Percentiles rank a stretch among this genome's conserved stretches.
Conservation (phyloP, 2,888 invertebrate genomes). For the Anodontia alba region DNA sequence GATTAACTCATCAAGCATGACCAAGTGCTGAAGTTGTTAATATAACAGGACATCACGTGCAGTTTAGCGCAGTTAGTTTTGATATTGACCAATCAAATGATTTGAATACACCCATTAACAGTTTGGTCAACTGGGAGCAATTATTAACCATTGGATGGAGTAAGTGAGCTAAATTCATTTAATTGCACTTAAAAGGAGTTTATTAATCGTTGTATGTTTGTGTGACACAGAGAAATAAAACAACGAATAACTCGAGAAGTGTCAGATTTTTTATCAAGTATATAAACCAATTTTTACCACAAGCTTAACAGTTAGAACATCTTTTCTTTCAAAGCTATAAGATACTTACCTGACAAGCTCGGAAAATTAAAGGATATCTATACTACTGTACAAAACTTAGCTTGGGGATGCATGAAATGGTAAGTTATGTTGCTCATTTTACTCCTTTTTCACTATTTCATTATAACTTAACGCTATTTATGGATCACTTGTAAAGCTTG, state of each 20-base stretch:
- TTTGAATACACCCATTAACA: background rate
- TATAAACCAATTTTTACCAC: background rate
- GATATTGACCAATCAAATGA: background rate
- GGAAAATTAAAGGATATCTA: background rate
- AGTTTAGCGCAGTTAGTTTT: background rate
- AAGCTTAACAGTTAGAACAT: background rate
- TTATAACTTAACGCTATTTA: too few relatives aligned
- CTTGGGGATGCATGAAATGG: background rate
- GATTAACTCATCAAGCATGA: background rate
- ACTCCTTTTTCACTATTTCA: too few relatives aligned
- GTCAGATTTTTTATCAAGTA: background rate
- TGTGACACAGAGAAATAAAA: conserved; percentile 14
- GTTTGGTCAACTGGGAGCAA: background rate
- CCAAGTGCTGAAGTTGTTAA: background rate
- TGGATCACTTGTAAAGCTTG: too few relatives aligned
- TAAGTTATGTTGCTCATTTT: background rate
- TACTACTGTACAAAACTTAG: background rate
- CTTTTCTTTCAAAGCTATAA: background rate
- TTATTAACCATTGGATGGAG: background rate
- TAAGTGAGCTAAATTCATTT: conserved; percentile 13
- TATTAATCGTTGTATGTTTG: background rate
- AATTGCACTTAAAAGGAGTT: conserved; percentile 11
- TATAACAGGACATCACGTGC: background rate
- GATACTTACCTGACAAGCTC: background rate
- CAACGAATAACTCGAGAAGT: conserved; percentile 3